Evolutionary conservation across 2,113 vertebrate species (phyloP), one percentile per base, ranked within the genome.

Genomic region (Mirza zaza): DNA sequence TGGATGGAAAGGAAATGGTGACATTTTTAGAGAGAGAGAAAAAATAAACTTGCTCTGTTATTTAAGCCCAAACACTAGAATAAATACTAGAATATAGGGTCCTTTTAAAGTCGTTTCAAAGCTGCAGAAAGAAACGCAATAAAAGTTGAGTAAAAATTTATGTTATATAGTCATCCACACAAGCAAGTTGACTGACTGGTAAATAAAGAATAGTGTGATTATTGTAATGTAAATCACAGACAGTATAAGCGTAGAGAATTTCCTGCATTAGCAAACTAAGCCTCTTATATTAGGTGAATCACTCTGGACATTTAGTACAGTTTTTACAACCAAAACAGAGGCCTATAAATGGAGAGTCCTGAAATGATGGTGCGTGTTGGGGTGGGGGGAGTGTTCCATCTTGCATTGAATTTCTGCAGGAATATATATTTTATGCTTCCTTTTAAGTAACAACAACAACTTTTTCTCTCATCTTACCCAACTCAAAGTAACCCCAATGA

Each of bases 91-190:
- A 90, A 94, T 63, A 93, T 14, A 45, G 82, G 67, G 73, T 77
- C 87, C 82, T 95, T 96, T 96, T 82, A 92, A 97, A 95, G 81
- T 88, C 61, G 39, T 92, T 87, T 91, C 88, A 96, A 96, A 95
- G 55, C 67, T 93, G 2, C 52, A 86, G 88, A 88, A 94, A 93
- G 71, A 82, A 95, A 48, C 67, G 93, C 32, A 96, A 57, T 95
- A 94, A 95, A 97, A 90, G 63, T 42, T 57, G 88, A 83, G 55
- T 88, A 63, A 96, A 48, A 71, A 85, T 88, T 96, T 94, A 79
- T 90, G 71, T 45, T 79, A 84, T 59, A 48, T 15, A 92, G 67
- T 63, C 88, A 94, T 67, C 39, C 71, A 87, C 36, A 86, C 11
- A 77, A 90, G 75, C 75, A 92, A 85, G 87, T 71, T 80, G 81